phyloP scores from a whole-genome alignment of 2,888 invertebrate genomes.

The Proisotoma minuta region DNA sequence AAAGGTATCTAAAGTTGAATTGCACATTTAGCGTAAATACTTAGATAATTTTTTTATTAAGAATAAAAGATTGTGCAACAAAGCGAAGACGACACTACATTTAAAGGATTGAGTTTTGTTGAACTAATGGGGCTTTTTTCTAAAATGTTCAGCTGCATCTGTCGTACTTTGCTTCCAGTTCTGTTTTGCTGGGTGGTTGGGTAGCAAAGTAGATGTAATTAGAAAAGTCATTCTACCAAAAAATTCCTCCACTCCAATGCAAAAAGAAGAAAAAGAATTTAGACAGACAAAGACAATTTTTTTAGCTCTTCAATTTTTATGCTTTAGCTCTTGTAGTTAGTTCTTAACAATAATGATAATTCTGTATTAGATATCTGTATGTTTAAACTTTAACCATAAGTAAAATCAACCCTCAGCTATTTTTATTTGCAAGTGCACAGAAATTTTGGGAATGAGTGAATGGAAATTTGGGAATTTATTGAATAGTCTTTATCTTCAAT shows the following conservation, averaged over 20 bases:
- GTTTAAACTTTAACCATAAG: too few species aligned
- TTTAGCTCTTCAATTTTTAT: slow-evolving; percentile 10
- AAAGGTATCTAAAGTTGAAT: too few species aligned
- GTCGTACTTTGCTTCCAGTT: too few species aligned
- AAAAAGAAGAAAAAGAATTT: neutral
- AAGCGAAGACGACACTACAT: too few species aligned
- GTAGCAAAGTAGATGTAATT: slow-evolving; percentile 34
- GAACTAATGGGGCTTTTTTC: too few species aligned
- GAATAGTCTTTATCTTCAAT: neutral
- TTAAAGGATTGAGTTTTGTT: too few species aligned
- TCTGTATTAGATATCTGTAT: neutral
- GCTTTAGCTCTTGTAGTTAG: neutral
- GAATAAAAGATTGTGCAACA: too few species aligned
- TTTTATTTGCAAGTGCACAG: too few species aligned
- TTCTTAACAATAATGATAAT: neutral
- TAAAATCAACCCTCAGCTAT: too few species aligned
- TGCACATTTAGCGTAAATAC: too few species aligned
- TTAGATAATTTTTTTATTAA: too few species aligned
- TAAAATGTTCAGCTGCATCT: too few species aligned
- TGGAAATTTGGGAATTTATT: neutral
- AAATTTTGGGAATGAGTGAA: neutral
- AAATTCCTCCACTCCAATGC: slow-evolving; percentile 22
- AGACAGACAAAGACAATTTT: neutral
- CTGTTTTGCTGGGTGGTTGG: slow-evolving; percentile 5
- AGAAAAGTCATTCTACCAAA: slow-evolving; percentile 32